Conservation (phyloP, 2,888 invertebrate genomes). For the Pecten maximus region DNA sequence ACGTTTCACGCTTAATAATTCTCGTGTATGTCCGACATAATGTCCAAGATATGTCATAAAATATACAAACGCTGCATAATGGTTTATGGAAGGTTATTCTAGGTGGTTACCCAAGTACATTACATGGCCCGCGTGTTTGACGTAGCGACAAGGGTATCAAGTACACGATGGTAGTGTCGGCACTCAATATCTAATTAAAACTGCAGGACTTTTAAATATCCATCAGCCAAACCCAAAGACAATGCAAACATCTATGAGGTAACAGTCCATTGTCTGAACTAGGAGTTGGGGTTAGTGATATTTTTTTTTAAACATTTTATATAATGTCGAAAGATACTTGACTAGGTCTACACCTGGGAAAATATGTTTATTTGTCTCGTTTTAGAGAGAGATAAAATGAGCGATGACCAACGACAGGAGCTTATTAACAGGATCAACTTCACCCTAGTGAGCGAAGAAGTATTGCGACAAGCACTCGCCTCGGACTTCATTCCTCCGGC, state of each 20-base stretch:
- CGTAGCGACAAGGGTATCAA: not conserved
- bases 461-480: slow-evolving; percentile 75
- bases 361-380: slow-evolving; percentile 24
- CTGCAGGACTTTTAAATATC: too few relatives aligned
- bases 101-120: not conserved
- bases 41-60: not conserved
- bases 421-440: slow-evolving; percentile 77
- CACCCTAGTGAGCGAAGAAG: slow-evolving; percentile 75
- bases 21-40: too few relatives aligned
- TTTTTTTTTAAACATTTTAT: too few relatives aligned
- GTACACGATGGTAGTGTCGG: too few relatives aligned
- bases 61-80: not conserved
- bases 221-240: too few relatives aligned
- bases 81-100: not conserved
- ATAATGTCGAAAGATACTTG: too few relatives aligned
- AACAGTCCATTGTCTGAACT: too few relatives aligned
- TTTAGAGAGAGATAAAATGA: slow-evolving; percentile 75
- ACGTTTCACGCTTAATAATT: too few relatives aligned
- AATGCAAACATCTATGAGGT: too few relatives aligned
- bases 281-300: too few relatives aligned
- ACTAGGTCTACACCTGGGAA: too few relatives aligned
- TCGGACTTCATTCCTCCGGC: slow-evolving; percentile 75
- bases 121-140: not conserved
- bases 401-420: slow-evolving; percentile 68
- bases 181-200: too few relatives aligned